Percentiles rank a stretch among this genome's conserved stretches.
Evolutionary conservation across 2,113 vertebrate genomes (phyloP).

Genomic region (Mormyrus iriodes): DNA sequence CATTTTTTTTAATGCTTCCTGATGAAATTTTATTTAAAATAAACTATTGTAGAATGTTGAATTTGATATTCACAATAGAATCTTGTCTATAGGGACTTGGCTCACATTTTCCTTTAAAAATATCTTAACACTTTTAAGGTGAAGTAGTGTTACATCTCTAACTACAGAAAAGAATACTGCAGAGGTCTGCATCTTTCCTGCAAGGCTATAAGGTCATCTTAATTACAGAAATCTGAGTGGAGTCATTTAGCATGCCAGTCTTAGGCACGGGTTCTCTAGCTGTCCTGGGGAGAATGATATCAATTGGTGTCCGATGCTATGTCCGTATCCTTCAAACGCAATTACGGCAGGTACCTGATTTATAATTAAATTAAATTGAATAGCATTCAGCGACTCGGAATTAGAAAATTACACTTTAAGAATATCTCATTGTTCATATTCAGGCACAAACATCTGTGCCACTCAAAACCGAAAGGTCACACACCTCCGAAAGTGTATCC

Average conservation of each 20-base stretch:
- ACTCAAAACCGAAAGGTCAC: slow-evolving; percentile 1
- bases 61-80: background rate
- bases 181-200: slow-evolving; percentile 24
- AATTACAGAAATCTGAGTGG: slow-evolving; percentile 43
- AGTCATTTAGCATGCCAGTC: slow-evolving; percentile 41
- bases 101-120: background rate
- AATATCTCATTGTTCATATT: slow-evolving; percentile 29
- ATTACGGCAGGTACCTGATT: slow-evolving; percentile 41
- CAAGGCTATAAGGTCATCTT: slow-evolving; percentile 43
- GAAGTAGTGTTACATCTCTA: slow-evolving; percentile 28
- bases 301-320: slow-evolving; percentile 51
- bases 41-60: background rate
- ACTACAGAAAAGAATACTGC: slow-evolving; percentile 19
- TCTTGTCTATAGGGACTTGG: background rate
- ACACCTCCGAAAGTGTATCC: too few species aligned
- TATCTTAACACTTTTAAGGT: slow-evolving; percentile 8
- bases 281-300: slow-evolving; percentile 38
- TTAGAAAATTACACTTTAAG: slow-evolving; percentile 33
- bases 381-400: slow-evolving; percentile 36
- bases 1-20: background rate
- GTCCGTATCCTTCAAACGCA: slow-evolving; percentile 45
- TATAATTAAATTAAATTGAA: slow-evolving; percentile 51
- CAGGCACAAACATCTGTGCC: slow-evolving; percentile 3
- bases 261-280: slow-evolving; percentile 21
- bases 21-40: background rate